Base-by-base conservation (phyloP, 2,888 invertebrate genomes). In the Plutella xylostella region DNA sequence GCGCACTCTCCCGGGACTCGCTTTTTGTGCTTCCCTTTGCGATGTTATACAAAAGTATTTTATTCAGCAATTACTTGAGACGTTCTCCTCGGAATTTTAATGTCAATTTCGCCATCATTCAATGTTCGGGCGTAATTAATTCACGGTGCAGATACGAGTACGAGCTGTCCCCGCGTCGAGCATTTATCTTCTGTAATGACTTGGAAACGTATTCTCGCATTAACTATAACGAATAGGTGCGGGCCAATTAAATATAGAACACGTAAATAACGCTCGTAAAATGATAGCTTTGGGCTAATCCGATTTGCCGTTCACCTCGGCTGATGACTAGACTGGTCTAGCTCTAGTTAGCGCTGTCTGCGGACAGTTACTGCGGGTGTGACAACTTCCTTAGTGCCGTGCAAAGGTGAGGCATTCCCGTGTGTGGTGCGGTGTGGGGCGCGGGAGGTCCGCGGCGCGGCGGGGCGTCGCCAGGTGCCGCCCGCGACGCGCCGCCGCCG, bases 61-160 rank as follows among this genome's bases (percentile, higher is more conserved):
- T 79, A 83, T 80, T 72, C 76, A 80, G 79, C 80, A 83, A 83
- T 80, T 82, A 82, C 80, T 77, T 79, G 72, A 71, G 77, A 77
- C 72, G 73, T 73, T 79, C 73, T 73, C 68, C 63, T 63, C 65
- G 63, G 78, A 76, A 75, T 80, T 73, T 78, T 79, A 77, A 79
- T 79, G 79, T 82, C 82, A 78, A 80, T 77, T 79, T 74, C 60
- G 73, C 76, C 78, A 78, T 80, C 78, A 76, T 76, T 82, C 79
- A 79, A 73, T 74, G 76, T 68, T 72, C 66, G 65, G 66, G 63
- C 66, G 68, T 69, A 75, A 79, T 80, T 75, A 78, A 79, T 77
- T 79, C 77, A 74, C 66, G 66, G 60, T 57, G 51, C 51, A 54
- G 55, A 60, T 68, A 67, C 62, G 60, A 62, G 68, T 68, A 58